Evolutionary conservation across 2,888 invertebrate species (phyloP).

Genomic region (Ectemnius lituratus): DNA sequence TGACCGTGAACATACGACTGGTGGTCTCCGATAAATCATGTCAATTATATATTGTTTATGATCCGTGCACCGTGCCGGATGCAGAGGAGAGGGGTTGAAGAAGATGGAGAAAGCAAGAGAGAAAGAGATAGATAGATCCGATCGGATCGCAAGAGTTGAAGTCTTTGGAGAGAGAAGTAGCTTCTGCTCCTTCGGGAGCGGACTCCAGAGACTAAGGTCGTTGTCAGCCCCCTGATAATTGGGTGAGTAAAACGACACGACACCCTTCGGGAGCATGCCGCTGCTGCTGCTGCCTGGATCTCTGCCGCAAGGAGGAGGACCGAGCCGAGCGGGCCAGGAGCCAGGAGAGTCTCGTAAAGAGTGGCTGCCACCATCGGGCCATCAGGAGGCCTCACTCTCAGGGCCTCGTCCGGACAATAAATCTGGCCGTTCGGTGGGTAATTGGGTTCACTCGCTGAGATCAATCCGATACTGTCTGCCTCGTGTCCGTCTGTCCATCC

Average conservation of each 20-base stretch:
- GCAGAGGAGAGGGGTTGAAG: not conserved
- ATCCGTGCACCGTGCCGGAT: conserved; percentile 48
- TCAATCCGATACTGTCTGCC: conserved; percentile 78
- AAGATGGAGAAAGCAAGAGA: not conserved
- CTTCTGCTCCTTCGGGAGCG: conserved; percentile 45
- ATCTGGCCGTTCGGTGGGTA: conserved; percentile 76
- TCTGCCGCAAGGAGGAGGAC: conserved; percentile 31
- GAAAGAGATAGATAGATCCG: conserved; percentile 24
- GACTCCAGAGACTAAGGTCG: conserved; percentile 56
- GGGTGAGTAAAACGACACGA: conserved; percentile 73
- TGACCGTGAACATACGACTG: conserved; percentile 52
- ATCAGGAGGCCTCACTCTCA: conserved; percentile 71
- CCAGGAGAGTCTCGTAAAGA: conserved; percentile 66
- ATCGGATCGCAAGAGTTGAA: conserved; percentile 42
- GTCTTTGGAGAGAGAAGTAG: conserved; percentile 5
- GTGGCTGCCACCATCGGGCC: conserved; percentile 71
- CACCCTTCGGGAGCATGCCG: conserved; percentile 61
- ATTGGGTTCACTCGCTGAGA: conserved; percentile 78
- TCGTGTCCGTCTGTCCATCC: conserved; percentile 74
- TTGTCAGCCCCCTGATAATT: conserved; percentile 74
- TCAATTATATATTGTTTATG: conserved; percentile 76
- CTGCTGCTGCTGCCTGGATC: conserved; percentile 36
- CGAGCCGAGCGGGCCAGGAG: conserved; percentile 54
- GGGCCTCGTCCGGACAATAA: conserved; percentile 73
- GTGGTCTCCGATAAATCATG: conserved; percentile 67